Conservation (phyloP, 2,113 vertebrate genomes). For the Eudyptes chrysolophus region DNA sequence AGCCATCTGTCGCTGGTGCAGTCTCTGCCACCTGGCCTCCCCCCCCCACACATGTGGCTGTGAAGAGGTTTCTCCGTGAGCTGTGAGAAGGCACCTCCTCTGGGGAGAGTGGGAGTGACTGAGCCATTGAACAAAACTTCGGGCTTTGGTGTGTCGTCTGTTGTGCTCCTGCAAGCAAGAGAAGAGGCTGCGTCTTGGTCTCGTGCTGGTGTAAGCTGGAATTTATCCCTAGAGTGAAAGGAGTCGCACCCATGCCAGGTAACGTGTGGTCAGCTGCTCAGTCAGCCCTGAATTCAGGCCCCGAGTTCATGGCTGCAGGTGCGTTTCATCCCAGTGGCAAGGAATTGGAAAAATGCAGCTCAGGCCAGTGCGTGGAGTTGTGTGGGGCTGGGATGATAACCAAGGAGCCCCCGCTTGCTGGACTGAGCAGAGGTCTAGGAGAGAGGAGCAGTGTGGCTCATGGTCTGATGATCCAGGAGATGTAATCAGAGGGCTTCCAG, state of each 20-base stretch:
- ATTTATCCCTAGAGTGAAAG: background rate
- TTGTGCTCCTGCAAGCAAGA: background rate
- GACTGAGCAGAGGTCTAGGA: background rate
- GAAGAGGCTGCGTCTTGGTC: background rate
- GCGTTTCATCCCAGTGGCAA: background rate
- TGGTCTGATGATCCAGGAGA: background rate
- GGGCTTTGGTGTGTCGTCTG: background rate
- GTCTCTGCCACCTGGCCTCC: background rate
- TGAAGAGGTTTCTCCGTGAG: background rate
- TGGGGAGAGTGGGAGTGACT: background rate
- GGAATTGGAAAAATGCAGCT: background rate
- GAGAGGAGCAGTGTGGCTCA: background rate
- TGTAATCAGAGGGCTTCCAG: background rate
- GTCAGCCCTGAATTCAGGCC: background rate
- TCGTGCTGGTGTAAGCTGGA: background rate
- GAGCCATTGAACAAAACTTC: background rate
- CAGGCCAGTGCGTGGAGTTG: background rate
- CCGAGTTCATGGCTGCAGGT: fast-evolving
- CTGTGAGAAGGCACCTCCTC: background rate
- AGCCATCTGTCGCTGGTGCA: background rate
- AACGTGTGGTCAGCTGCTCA: background rate
- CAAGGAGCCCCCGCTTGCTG: background rate
- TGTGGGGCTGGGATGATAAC: background rate
- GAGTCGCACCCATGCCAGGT: background rate
- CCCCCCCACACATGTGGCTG: background rate